Percentiles rank a stretch among this genome's conserved stretches.
Conservation (phyloP, 2,888 invertebrate species). For the Diaprepes abbreviatus region DNA sequence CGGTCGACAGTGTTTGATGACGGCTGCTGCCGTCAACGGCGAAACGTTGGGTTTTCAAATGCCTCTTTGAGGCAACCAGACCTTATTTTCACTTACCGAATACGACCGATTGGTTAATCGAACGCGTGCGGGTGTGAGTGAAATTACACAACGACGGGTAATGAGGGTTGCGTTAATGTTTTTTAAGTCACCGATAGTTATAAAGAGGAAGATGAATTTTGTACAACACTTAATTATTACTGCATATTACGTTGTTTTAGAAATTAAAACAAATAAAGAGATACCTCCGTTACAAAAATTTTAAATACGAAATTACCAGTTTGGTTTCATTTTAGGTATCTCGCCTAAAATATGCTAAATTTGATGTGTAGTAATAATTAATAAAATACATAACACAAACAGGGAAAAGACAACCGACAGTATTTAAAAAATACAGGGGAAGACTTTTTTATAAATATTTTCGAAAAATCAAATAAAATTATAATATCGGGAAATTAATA, state of each 20-base stretch:
- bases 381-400: background rate
- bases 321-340: too few species aligned
- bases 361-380: background rate
- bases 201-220: background rate
- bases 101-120: constrained; percentile 41
- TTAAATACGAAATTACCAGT: too few species aligned
- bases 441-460: too few species aligned
- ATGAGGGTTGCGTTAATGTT: background rate
- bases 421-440: background rate
- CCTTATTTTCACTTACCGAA: constrained; percentile 41
- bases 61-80: constrained; percentile 49
- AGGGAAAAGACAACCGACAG: constrained; percentile 5
- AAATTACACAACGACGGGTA: constrained; percentile 3
- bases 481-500: too few species aligned
- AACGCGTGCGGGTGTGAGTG: constrained; percentile 32
- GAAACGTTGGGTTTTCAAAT: constrained; percentile 54
- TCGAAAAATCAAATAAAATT: too few species aligned
- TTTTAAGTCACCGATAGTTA: background rate
- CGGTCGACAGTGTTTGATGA: constrained; percentile 73
- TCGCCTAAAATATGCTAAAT: too few species aligned
- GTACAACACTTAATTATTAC: background rate
- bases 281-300: too few species aligned
- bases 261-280: too few species aligned
- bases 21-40: constrained; percentile 61
- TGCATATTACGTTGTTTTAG: background rate